Evolutionary conservation across 2,797 vertebrate genomes (phyloP), one percentile per base, ranked within the genome.

Genomic region (Squalus acanthias): DNA sequence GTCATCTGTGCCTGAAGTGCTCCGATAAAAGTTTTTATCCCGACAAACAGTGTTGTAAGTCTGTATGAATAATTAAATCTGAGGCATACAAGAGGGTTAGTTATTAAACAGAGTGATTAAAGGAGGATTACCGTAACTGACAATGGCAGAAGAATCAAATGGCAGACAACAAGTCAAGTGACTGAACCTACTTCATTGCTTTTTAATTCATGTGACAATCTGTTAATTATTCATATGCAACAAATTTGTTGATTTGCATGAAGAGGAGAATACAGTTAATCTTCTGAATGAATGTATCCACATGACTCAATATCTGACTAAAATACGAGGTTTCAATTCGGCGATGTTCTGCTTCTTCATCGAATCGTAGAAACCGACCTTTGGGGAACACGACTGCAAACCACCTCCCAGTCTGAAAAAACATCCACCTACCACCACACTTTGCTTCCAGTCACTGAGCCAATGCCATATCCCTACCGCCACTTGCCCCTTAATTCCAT

Each of bases 1-100:
- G 69, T 97, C 97, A 96, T 97, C 97, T 96, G 96, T 96, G 97
- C 97, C 96, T 97, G 96, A 76, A 94, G 33, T 96, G 96, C 93
- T 96, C 1, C 97, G 97, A 97, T 97, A 97, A 97, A 97, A 67
- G 97, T 96, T 97, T 97, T 98, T 98, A 97, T 98, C 97, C 97
- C 96, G 97, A 97, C 97, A 97, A 97, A 97, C 97, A 98, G 97
- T 96, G 97, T 97, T 96, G 95, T 96, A 96, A 39, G 72, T 97
- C 97, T 97, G 97, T 97, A 97, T 98, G 97, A 97, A 97, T 97
- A 98, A 97, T 97, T 97, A 97, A 97, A 97, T 97, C 96, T 96
- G 97, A 95, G 96, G 97, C 96, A 97, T 97, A 97, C 82, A 97
- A 97, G 96, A 97, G 72, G 96, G 97, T 96, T 97, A 29, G 0